A percentile compares a stretch with the other conserved stretches of the same genome.
Evolutionary conservation across 2,797 vertebrate genomes (phyloP).

Genomic region (Cynodonichthys magdalenae): DNA sequence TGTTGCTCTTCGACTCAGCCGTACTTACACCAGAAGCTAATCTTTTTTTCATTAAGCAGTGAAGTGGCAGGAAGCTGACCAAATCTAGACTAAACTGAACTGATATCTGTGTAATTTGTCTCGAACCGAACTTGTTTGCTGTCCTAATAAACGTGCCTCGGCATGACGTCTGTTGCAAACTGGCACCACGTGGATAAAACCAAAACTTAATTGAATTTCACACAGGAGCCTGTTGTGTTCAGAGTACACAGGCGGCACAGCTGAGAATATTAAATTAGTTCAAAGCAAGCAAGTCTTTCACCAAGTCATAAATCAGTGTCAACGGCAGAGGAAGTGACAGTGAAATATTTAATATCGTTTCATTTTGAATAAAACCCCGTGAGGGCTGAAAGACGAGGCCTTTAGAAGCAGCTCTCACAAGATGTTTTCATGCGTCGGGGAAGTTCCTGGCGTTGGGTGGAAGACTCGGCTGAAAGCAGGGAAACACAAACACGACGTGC

Average conservation of each 20-base stretch:
- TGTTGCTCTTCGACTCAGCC: too few species aligned
- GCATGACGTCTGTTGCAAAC: background rate
- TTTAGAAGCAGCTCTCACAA: slow-evolving; percentile 39
- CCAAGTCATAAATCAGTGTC: slow-evolving; percentile 43
- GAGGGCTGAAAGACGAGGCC: slow-evolving; percentile 41
- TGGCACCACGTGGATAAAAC: background rate
- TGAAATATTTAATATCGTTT: slow-evolving; percentile 62
- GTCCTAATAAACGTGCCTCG: background rate
- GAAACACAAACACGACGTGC: slow-evolving; percentile 60
- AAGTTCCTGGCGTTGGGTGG: slow-evolving; percentile 41
- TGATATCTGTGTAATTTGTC: background rate
- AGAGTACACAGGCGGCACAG: background rate
- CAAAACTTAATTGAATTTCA: background rate
- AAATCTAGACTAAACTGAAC: background rate
- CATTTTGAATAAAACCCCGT: slow-evolving; percentile 49
- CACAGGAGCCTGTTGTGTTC: background rate
- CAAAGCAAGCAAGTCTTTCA: slow-evolving; percentile 17
- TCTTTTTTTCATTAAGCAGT: too few species aligned
- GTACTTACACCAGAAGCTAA: too few species aligned
- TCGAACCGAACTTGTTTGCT: background rate
- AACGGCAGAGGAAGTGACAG: slow-evolving; percentile 46
- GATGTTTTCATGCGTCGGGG: slow-evolving; percentile 39
- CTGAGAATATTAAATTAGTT: slow-evolving; percentile 15
- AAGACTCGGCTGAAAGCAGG: slow-evolving; percentile 54
- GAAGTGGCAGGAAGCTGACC: too few species aligned